A percentile compares a stretch with the other conserved stretches of the same genome.
phyloP scores from a whole-genome alignment of 2,113 vertebrate species.

The Ceyx margarethae region DNA sequence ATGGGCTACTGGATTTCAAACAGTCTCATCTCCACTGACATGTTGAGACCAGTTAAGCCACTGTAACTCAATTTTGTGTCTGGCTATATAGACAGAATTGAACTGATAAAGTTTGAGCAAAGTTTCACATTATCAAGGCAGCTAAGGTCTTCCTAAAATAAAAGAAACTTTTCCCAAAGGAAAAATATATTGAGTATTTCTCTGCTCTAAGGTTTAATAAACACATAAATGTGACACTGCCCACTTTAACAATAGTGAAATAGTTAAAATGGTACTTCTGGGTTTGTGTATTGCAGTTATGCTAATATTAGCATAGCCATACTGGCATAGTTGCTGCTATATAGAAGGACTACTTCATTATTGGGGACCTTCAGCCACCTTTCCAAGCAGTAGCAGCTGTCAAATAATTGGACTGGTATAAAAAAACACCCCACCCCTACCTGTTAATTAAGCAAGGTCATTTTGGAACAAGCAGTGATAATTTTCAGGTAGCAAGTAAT shows the following conservation, averaged over 20 bases:
- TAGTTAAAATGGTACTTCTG: neutral
- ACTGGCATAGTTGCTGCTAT: neutral
- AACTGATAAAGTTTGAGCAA: neutral
- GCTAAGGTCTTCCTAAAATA: neutral
- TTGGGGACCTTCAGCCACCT: neutral
- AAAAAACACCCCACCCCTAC: neutral
- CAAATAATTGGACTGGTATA: neutral
- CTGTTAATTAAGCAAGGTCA: neutral
- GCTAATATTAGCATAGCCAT: neutral
- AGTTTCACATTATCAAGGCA: neutral
- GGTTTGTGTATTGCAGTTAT: neutral
- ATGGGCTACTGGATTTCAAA: neutral
- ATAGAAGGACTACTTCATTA: neutral
- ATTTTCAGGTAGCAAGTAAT: neutral
- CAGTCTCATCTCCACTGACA: neutral
- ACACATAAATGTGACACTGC: neutral
- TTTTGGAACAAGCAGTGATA: neutral
- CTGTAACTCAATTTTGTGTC: conserved; percentile 41
- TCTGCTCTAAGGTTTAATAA: neutral
- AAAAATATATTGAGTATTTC: neutral
- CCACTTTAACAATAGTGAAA: neutral
- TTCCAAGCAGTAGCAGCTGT: neutral
- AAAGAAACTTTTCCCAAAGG: neutral
- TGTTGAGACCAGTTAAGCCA: neutral
- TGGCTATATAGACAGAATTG: conserved; percentile 16